Base-by-base conservation (phyloP, 2,888 invertebrate species). In the Nemotelus nigrinus region DNA sequence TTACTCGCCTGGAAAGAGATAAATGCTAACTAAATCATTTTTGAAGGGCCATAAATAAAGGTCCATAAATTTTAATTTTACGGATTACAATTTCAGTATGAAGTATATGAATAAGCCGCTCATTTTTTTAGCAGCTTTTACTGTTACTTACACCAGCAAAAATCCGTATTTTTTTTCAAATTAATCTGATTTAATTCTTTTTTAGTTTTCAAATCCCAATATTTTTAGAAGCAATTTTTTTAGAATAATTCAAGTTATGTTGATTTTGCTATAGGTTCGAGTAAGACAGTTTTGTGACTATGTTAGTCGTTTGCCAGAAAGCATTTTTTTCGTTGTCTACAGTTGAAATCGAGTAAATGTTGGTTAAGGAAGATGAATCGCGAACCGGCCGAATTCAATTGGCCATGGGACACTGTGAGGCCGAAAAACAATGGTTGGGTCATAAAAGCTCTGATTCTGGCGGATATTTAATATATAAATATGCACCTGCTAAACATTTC, bases 181-280 rank as follows among this genome's bases (percentile, higher is more conserved):
- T 25, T 25, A 25, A 25, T 25, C 25, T 25, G 25, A 25, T 25
- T 25, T 25, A 25, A 25, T 25, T 25, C 25, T 0, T 25, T 25
- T 25, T 25, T 25, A 25, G 25, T 25, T 25, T 25, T 25, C 25
- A 25, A 25, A 25, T 25, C 25, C 25, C 25, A 25, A 25, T 25
- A 25, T 25, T 25, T 25, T 25, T 25, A 25, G 25, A 25, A 25
- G 25, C 25, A 25, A 25, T 25, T 25, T 25, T 25, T 25, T 25
- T 25, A 25, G n/a, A 89, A 90, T 79, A 87, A 90, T 79, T 92
- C 92, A 2, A 91, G 94, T 80, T 98, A 99, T 86, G 98, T 99
- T 2, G 99, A 99, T 87, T 98, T 98, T 87, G 99, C 99, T 64
- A 94, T 99, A 79, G 98, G 99, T 78, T 92, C 98, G 79, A 94